Percentiles rank a stretch among this genome's conserved stretches.
These are phyloP conservation scores for Leptopilina myrica DNA, from an alignment of 2,888 invertebrate genomes.

Conservation along the genomic window DNA sequence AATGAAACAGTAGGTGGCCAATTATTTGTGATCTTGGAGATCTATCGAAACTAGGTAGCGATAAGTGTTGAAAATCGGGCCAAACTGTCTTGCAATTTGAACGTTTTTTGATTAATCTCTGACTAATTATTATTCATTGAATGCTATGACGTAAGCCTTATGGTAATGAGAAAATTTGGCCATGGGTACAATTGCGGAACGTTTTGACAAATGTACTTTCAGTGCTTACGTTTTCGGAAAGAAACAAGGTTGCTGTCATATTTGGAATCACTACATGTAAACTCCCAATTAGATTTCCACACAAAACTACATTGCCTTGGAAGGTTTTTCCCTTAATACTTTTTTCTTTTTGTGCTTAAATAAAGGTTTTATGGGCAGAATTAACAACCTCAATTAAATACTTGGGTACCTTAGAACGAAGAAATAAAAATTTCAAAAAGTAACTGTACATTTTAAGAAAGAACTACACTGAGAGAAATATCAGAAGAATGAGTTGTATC, in stretches of 20 bases:
- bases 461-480: too few relatives aligned
- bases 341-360: too few relatives aligned
- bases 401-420: too few relatives aligned
- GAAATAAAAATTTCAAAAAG: too few relatives aligned
- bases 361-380: too few relatives aligned
- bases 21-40: constrained; percentile 53
- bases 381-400: too few relatives aligned
- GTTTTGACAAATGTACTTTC: constrained; percentile 7
- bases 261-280: too few relatives aligned
- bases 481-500: too few relatives aligned
- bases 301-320: too few relatives aligned
- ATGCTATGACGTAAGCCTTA: constrained; percentile 21
- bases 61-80: constrained; percentile 35
- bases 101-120: neutral
- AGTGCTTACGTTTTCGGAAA: neutral
- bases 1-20: constrained; percentile 64
- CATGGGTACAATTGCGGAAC: constrained; percentile 8
- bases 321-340: too few relatives aligned
- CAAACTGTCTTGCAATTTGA: constrained; percentile 35
- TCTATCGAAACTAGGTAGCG: constrained; percentile 36
- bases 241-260: neutral
- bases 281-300: too few relatives aligned
- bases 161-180: constrained; percentile 27
- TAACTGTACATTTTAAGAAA: too few relatives aligned
- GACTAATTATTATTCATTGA: constrained; percentile 34